These are phyloP conservation scores for Cynaeus angustus DNA, from an alignment of 2,888 invertebrate genomes.

Conservation along the genomic window DNA sequence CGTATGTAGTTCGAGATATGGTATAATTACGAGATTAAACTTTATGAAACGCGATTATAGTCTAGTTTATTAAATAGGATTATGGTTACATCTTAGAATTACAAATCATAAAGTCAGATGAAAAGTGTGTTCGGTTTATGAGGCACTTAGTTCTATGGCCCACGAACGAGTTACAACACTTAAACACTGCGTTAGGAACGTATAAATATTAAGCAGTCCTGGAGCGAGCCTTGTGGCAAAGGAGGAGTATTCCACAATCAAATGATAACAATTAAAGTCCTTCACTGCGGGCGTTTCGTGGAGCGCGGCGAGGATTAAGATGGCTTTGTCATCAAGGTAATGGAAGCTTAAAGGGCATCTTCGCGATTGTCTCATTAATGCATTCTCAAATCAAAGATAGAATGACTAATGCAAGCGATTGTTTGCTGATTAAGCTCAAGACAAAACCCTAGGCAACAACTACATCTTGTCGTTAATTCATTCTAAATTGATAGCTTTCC, in stretches of 20 bases:
- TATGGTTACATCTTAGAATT: constrained; percentile 55
- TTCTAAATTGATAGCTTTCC: constrained; percentile 39
- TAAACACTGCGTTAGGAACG: constrained; percentile 63
- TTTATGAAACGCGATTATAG: constrained; percentile 55
- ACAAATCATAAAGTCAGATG: constrained; percentile 61
- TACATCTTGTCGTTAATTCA: constrained; percentile 26
- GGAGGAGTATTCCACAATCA: constrained; percentile 54
- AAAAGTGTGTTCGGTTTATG: constrained; percentile 60
- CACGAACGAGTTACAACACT: constrained; percentile 61
- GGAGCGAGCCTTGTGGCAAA: constrained; percentile 42
- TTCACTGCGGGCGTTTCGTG: constrained; percentile 63
- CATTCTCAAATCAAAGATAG: constrained; percentile 70
- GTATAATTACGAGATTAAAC: constrained; percentile 54
- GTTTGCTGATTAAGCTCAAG: constrained; percentile 57
- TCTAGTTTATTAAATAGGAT: constrained; percentile 56
- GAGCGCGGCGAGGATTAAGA: constrained; percentile 68
- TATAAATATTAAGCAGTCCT: constrained; percentile 65
- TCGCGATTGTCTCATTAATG: constrained; percentile 70
- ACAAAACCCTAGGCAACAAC: constrained; percentile 43
- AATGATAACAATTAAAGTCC: constrained; percentile 70
- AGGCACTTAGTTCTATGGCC: constrained; percentile 56
- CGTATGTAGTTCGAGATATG: constrained; percentile 50
- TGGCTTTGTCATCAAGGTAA: constrained; percentile 71
- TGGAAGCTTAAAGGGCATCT: constrained; percentile 68
- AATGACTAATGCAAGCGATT: constrained; percentile 69